Percentiles rank a stretch among this genome's conserved stretches.
These are phyloP conservation scores for Drosophila chauvacae DNA, from an alignment of 1,140 invertebrate genomes.

Conservation along the genomic window DNA sequence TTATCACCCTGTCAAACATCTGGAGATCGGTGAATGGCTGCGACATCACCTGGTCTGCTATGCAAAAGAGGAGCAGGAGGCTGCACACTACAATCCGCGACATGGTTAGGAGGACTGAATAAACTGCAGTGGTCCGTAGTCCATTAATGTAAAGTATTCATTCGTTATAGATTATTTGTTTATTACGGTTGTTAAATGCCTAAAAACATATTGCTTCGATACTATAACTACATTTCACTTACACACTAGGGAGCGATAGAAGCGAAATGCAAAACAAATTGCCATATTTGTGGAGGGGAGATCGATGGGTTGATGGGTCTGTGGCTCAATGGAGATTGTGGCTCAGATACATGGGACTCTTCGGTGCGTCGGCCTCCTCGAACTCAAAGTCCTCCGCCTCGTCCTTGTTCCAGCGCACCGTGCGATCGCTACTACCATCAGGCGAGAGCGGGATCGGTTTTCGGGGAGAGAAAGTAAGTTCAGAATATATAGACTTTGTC, in stretches of 20 bases:
- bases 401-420: conserved; percentile 72
- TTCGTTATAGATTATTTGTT: conserved; percentile 40
- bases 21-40: background rate
- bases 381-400: conserved; percentile 72
- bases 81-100: background rate
- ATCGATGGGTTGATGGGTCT: background rate
- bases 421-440: conserved; percentile 60
- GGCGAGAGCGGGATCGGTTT: conserved; percentile 2
- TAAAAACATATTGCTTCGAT: conserved; percentile 23
- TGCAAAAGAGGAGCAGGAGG: background rate
- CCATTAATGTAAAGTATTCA: background rate
- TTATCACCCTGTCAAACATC: background rate
- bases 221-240: conserved; percentile 44
- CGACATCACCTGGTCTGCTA: too few species aligned
- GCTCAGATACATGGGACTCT: conserved; percentile 59
- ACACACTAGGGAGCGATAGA: conserved; percentile 30
- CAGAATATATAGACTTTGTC: conserved; percentile 81
- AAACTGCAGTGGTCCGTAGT: background rate
- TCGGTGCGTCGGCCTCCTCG: conserved; percentile 75
- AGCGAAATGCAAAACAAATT: conserved; percentile 60
- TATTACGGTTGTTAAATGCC: conserved; percentile 46
- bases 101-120: background rate
- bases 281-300: background rate
- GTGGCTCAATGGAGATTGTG: conserved; percentile 47
- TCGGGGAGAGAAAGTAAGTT: conserved; percentile 70